phyloP scores from a whole-genome alignment of 2,888 invertebrate species.

The Polydesmus complanatus region DNA sequence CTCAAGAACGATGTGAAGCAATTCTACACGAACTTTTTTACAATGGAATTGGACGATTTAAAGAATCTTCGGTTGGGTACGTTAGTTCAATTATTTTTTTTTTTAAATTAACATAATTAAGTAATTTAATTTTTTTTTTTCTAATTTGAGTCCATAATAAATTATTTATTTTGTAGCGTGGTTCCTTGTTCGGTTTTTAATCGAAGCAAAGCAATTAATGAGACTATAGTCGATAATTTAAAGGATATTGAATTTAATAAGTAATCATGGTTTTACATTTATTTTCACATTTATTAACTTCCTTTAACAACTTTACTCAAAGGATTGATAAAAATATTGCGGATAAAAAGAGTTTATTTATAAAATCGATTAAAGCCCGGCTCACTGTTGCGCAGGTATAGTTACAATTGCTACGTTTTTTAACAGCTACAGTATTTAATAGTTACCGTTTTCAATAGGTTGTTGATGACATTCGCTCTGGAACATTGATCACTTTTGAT shows the following conservation, averaged over 20 bases:
- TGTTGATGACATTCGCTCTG: constrained; percentile 49
- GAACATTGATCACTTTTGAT: constrained; percentile 59
- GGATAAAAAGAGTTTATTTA: constrained; percentile 35
- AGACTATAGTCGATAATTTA: neutral
- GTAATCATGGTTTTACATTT: too few species aligned
- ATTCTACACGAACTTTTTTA: constrained; percentile 43
- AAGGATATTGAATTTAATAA: too few species aligned
- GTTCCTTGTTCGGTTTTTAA: constrained; percentile 47
- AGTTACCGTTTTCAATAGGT: constrained; percentile 32
- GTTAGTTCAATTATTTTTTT: constrained; percentile 15
- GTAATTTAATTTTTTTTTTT: neutral
- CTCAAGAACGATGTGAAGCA: constrained; percentile 44
- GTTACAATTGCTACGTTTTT: neutral
- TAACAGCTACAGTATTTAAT: neutral
- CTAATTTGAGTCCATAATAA: neutral
- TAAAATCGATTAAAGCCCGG: constrained; percentile 49
- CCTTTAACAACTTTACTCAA: too few species aligned
- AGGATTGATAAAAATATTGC: constrained; percentile 16
- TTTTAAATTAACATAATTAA: constrained; percentile 13
- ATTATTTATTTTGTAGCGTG: constrained; percentile 35
- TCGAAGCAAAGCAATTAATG: constrained; percentile 26
- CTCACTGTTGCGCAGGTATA: constrained; percentile 49
- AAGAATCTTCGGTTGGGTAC: constrained; percentile 23
- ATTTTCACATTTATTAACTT: too few species aligned
- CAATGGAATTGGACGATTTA: constrained; percentile 46